These are phyloP conservation scores for Tenualosa ilisha DNA, from an alignment of 2,797 vertebrate genomes.

Conservation along the genomic window DNA sequence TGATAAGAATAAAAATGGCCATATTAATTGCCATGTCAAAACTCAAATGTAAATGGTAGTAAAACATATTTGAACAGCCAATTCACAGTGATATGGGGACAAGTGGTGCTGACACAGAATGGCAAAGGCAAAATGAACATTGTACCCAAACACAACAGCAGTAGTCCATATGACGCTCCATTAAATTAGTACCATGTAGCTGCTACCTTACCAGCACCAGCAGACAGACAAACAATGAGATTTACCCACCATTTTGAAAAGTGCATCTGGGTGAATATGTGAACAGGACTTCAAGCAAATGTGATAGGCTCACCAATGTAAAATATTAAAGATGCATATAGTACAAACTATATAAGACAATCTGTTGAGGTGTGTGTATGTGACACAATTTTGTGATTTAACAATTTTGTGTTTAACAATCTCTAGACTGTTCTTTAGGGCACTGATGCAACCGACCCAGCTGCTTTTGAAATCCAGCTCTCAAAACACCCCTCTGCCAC, in stretches of 20 bases:
- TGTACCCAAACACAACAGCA: background rate
- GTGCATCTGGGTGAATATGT: background rate
- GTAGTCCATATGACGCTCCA: background rate
- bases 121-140: background rate
- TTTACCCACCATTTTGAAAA: background rate
- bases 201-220: background rate
- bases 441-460: constrained; percentile 30
- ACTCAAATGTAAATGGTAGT: background rate
- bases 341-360: background rate
- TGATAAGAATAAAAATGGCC: background rate
- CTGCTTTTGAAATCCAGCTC: constrained; percentile 28
- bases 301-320: background rate
- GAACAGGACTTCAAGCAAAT: background rate
- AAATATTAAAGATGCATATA: background rate
- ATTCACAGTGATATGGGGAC: background rate
- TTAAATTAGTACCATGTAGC: background rate
- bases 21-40: background rate
- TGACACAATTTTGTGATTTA: constrained; percentile 5
- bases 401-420: background rate
- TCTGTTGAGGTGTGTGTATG: background rate
- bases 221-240: background rate
- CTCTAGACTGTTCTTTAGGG: background rate
- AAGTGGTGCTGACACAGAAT: background rate
- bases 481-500: constrained; percentile 31
- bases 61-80: background rate